These are phyloP conservation scores for Hylaeus volcanicus DNA, from an alignment of 1,140 invertebrate species.

Conservation along the genomic window DNA sequence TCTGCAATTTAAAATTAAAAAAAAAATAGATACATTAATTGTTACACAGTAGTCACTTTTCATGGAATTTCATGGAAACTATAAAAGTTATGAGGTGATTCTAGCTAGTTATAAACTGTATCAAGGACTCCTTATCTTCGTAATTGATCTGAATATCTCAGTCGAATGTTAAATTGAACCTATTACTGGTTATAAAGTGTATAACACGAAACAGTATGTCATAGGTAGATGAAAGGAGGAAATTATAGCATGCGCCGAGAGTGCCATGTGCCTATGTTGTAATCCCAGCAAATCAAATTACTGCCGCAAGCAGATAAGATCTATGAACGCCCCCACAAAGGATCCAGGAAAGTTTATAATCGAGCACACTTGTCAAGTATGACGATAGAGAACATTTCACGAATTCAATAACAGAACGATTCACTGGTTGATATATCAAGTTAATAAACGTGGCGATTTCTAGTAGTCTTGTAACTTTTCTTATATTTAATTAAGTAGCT, in stretches of 20 bases:
- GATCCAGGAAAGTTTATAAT: conserved; percentile 20
- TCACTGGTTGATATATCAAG: background rate
- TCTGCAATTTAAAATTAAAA: too few relatives aligned
- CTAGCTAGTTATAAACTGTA: background rate
- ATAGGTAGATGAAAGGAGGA: conserved; percentile 29
- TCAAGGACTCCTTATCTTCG: background rate
- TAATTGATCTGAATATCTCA: background rate
- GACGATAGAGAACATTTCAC: background rate
- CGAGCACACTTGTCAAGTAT: background rate
- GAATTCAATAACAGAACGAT: background rate
- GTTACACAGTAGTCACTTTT: too few relatives aligned
- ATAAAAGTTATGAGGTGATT: too few relatives aligned
- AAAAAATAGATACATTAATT: too few relatives aligned
- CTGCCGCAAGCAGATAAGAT: conserved; percentile 35
- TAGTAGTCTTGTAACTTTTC: too few relatives aligned
- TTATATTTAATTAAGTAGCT: too few relatives aligned
- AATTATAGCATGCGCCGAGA: conserved; percentile 6
- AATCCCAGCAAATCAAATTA: conserved; percentile 46
- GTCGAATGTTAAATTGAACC: conserved; percentile 10
- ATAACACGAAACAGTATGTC: conserved; percentile 32
- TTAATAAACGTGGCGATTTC: too few relatives aligned
- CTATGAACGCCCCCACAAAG: conserved; percentile 23
- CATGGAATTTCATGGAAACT: too few relatives aligned
- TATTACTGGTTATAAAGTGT: conserved; percentile 28
- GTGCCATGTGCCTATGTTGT: background rate